Evolutionary conservation across 2,888 invertebrate species (phyloP).

Genomic region (Leucoptera coffeella): DNA sequence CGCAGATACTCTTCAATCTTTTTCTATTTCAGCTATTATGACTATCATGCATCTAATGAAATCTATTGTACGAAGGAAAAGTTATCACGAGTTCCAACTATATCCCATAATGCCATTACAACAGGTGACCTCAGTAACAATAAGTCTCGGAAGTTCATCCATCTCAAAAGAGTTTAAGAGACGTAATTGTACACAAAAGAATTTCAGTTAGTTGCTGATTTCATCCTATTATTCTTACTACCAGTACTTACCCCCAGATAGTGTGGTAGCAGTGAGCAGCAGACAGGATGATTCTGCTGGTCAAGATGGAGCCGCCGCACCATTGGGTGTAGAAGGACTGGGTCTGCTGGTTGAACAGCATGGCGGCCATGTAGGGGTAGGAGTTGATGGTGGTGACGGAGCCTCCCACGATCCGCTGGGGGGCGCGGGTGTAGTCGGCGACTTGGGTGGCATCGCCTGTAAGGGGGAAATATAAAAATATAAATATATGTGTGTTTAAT

Average conservation of each 20-base stretch:
- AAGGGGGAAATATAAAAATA: background rate
- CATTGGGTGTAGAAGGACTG: constrained; percentile 9
- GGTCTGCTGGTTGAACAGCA: constrained; percentile 10
- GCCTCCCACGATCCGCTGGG: constrained; percentile 1
- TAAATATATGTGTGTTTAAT: background rate
- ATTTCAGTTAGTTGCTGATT: too few relatives aligned
- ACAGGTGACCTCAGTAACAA: background rate
- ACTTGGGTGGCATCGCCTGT: background rate
- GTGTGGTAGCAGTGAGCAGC: constrained; percentile 12
- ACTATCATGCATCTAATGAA: too few relatives aligned
- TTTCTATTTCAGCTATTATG: too few relatives aligned
- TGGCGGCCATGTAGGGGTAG: constrained; percentile 10
- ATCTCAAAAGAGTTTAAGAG: too few relatives aligned
- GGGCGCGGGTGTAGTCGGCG: background rate
- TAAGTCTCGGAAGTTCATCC: background rate
- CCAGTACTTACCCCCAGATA: background rate
- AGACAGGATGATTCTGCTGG: constrained; percentile 11
- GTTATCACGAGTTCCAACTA: too few relatives aligned
- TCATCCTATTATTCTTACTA: too few relatives aligned
- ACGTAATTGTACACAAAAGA: too few relatives aligned
- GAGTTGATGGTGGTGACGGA: constrained; percentile 2
- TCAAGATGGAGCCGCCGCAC: constrained; percentile 14
- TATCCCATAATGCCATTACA: background rate
- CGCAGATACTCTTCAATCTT: too few relatives aligned
- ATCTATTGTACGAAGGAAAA: too few relatives aligned